Base-by-base conservation (phyloP, 2,888 invertebrate species). In the Leucophenga montana region DNA sequence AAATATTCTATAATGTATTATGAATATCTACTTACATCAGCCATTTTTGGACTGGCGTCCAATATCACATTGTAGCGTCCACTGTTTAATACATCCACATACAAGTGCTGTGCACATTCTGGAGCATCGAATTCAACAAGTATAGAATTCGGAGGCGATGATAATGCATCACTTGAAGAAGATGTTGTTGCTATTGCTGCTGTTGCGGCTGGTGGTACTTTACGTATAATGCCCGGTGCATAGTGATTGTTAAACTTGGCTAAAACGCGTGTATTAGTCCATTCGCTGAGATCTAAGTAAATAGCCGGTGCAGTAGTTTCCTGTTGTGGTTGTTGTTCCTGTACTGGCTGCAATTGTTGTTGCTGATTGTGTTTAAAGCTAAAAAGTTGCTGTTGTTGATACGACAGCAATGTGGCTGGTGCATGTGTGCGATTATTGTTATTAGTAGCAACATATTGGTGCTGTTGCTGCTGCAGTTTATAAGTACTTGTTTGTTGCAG, bases 191-290 rank as follows among this genome's bases (percentile, higher is more conserved):
- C 75, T 48, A 44, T 53, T 31, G 66, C 20, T 54, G 66, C 16
- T n/a, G 70, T 11, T 20, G 68, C 18, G 56, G 69, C 70, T 76
- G 92, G 91, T 71, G 91, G 91, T 46, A 94, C 94, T 84, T 93
- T 92, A 54, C 94, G 92, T 79, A 98, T 97, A 70, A 95, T 94
- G 67, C 97, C 98, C 9, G 97, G 96, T 79, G 95, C 92, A 89
- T 95, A 96, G 81, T 93, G 91, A 72, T 93, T 93, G 76, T 94
- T 93, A 85, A 94, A 93, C 87, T 95, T 95, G 54, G 97, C 98
- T 80, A 98, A 90, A 72, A 98, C 96, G 80, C 97, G 91, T 87
- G 97, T 97, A 85, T 96, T 95, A 79, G 94, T 93, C 98, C 98
- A 98, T 89, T 98, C 97, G 83, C 93, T 94, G 79, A 98, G 91